These are phyloP conservation scores for Apis florea DNA, from an alignment of 1,140 invertebrate species.

Conservation along the genomic window DNA sequence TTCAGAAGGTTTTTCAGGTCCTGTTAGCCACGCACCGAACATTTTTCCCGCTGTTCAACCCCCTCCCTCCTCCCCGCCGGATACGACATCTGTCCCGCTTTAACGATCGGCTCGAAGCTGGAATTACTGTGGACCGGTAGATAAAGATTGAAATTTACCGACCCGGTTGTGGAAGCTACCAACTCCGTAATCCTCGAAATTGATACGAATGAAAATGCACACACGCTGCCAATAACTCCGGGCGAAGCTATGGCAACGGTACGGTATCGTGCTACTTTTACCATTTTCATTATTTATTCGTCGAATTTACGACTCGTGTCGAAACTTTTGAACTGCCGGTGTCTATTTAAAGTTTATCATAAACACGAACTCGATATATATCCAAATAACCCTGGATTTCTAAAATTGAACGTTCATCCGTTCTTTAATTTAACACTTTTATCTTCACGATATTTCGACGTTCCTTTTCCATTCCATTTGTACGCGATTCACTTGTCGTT, in stretches of 20 bases:
- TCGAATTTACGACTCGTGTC: background rate
- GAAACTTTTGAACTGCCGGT: background rate
- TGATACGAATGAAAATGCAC: constrained; percentile 26
- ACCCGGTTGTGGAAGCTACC: background rate
- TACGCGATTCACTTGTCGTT: background rate
- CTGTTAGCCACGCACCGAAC: background rate
- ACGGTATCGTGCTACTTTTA: background rate
- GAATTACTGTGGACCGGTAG: background rate
- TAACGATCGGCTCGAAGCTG: background rate
- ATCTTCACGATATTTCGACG: background rate
- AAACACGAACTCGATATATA: constrained; percentile 8
- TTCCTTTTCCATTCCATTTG: background rate
- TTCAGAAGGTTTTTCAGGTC: constrained; percentile 2
- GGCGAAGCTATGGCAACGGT: too few species aligned
- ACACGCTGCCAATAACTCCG: background rate
- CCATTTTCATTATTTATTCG: constrained; percentile 38
- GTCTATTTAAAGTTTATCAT: constrained; percentile 35
- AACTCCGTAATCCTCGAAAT: background rate
- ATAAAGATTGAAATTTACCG: constrained; percentile 19
- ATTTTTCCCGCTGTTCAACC: constrained; percentile 1
- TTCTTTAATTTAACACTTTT: background rate
- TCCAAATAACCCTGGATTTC: too few species aligned
- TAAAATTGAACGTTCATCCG: background rate
- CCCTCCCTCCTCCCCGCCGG: background rate
- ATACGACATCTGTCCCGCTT: background rate